Base-by-base conservation (phyloP, 2,888 invertebrate species). In the Sphecodes monilicornis region DNA sequence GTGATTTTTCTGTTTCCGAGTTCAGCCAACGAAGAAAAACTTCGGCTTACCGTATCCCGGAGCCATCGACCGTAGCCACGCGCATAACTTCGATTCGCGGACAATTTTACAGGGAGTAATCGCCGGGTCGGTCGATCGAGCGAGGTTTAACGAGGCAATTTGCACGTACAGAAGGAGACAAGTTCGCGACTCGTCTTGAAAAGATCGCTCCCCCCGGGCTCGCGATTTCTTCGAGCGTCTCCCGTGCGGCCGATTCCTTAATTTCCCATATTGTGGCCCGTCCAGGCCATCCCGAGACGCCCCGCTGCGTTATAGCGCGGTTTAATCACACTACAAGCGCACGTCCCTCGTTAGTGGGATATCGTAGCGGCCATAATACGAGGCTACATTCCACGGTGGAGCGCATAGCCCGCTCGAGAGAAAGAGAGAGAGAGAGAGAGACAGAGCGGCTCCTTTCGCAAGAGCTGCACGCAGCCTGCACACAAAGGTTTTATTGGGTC, bases 341-440 rank as follows among this genome's bases (percentile, higher is more conserved):
- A 92, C 93, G 93, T 94, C 93, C 93, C 94, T 94, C 94, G 94
- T 94, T 94, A 94, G 94, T 92, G 93, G 93, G 91, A 94, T 93
- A 94, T 93, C 93, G 91, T 91, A 77, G 92, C 91, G 92, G 92
- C 93, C 88, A 92, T 94, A 94, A 94, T 93, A 91, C 90, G 91
- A 91, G 91, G 90, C 92, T 92, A 93, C 94, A 94, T 94, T 94
- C 94, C 93, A 88, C 81, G 66, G 60, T 77, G 76, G 76, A 50
- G 77, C 66, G 83, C 72, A 78, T 78, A 75, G 66, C 60, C 76
- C 78, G 85, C 68, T 73, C 29, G 60, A 29, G 29, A 60, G 60
- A 60, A 29, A 60, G 54, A 76, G 50, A 54, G 69, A 57, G 50
- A 22, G 46, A 60, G 5, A 76, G 50, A 54, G 69, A 57, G 50